phyloP scores from a whole-genome alignment of 2,113 vertebrate genomes.

The Cavia aperea region DNA sequence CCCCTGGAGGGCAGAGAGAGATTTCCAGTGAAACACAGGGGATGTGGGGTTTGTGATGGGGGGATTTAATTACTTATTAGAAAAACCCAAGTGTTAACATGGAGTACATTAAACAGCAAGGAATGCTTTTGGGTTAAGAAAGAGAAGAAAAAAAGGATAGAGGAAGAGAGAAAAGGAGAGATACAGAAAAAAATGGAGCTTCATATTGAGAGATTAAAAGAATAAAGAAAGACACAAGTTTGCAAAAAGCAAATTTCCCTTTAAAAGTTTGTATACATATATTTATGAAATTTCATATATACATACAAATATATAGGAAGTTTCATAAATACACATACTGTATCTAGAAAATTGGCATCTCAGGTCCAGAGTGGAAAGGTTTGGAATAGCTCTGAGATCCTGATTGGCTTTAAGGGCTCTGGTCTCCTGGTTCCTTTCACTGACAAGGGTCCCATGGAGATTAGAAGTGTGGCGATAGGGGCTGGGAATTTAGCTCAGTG shows the following conservation, averaged over 20 bases:
- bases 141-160: background rate
- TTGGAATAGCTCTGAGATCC: background rate
- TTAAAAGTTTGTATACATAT: background rate
- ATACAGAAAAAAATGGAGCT: background rate
- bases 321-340: background rate
- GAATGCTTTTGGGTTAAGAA: constrained; percentile 18
- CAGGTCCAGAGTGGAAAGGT: background rate
- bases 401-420: background rate
- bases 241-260: background rate
- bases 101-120: constrained; percentile 56
- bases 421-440: background rate
- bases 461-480: background rate
- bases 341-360: background rate
- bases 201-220: background rate
- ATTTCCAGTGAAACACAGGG: constrained; percentile 56
- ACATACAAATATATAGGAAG: background rate
- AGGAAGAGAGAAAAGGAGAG: background rate
- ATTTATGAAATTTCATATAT: background rate
- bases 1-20: constrained; percentile 66
- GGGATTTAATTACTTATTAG: constrained; percentile 74
- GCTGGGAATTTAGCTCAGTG: too few relatives aligned
- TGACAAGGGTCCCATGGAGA: background rate
- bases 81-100: constrained; percentile 52
- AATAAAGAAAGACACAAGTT: background rate
- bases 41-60: constrained; percentile 57